Conservation (phyloP, 2,113 vertebrate genomes). For the Cinclus cinclus region DNA sequence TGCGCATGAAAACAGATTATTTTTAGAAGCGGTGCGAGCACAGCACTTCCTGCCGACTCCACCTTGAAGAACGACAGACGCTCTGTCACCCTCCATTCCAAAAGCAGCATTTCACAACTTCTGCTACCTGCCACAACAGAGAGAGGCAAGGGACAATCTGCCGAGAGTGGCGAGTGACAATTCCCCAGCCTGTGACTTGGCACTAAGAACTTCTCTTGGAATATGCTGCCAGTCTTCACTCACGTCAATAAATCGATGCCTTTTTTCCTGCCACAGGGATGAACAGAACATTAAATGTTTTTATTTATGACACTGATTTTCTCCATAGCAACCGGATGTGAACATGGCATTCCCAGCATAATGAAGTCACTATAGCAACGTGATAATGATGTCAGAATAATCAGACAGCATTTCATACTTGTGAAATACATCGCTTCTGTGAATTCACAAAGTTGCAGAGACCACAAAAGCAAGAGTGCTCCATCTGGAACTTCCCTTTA, state of each 20-base stretch:
- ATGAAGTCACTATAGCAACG: slow-evolving; percentile 23
- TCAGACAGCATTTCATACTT: neutral
- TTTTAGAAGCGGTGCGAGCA: slow-evolving; percentile 46
- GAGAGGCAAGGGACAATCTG: neutral
- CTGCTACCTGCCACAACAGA: slow-evolving; percentile 34
- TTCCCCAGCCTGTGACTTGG: neutral
- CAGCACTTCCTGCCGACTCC: slow-evolving; percentile 62
- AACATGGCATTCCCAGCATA: slow-evolving; percentile 11
- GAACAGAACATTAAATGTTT: slow-evolving; percentile 7
- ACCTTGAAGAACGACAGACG: slow-evolving; percentile 36
- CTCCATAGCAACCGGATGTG: slow-evolving; percentile 37
- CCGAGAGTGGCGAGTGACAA: neutral
- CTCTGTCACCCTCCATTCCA: neutral
- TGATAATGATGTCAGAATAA: slow-evolving; percentile 48
- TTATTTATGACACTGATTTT: slow-evolving; percentile 36
- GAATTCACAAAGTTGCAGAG: neutral
- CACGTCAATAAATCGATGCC: neutral
- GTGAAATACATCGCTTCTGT: neutral
- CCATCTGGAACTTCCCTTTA: neutral
- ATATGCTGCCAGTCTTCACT: neutral
- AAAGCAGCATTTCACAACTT: slow-evolving; percentile 29
- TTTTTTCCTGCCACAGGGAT: neutral
- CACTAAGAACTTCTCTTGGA: neutral
- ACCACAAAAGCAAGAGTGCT: neutral
- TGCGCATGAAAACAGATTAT: slow-evolving; percentile 41